Evolutionary conservation across 2,797 vertebrate species (phyloP), one percentile per base, ranked within the genome.

Genomic region (Forpus xanthops): DNA sequence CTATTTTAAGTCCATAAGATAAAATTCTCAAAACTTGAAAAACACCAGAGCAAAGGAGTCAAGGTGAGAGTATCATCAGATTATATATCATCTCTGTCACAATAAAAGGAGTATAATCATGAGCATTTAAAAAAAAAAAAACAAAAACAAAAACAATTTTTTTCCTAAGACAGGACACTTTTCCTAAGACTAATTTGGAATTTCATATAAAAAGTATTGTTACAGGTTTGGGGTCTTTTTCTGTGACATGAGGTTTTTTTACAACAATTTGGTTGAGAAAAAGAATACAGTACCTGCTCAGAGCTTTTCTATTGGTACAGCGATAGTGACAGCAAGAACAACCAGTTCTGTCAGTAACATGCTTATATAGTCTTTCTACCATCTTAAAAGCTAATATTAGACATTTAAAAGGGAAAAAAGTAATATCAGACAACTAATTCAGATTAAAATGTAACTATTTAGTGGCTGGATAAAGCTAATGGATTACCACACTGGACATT

Each of bases 21-120:
- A 79, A 95, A 97, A 96, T 91, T 84, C 90, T 87, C 70, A 81
- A 81, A 96, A 93, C 76, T 91, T 93, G 66, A 90, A 93, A 96
- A 94, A 85, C 79, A 84, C 58, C 65, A 41, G 77, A 95, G 55
- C 45, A 25, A 92, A 90, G 80, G 76, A 92, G 87, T 93, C 93
- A 96, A 93, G 89, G 90, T 95, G 90, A 97, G 89, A 94, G 56
- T 64, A 90, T 62, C 66, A 64, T 87, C 60, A 85, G 75, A 90
- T 89, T 87, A 76, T 41, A 79, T 55, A 85, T 78, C 15, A 94
- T 81, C 72, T 90, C 68, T 76, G 68, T n/a, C 67, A 84, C 79
- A 79, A 68, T 75, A 79, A 87, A 81, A 92, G 15, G 19, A 95
- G 87, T 82, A 80, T 61, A 50, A 78, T 95, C 45, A 56, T 93